Conservation (phyloP, 2,888 invertebrate species). For the Ashinkailepas kermadecensis region DNA sequence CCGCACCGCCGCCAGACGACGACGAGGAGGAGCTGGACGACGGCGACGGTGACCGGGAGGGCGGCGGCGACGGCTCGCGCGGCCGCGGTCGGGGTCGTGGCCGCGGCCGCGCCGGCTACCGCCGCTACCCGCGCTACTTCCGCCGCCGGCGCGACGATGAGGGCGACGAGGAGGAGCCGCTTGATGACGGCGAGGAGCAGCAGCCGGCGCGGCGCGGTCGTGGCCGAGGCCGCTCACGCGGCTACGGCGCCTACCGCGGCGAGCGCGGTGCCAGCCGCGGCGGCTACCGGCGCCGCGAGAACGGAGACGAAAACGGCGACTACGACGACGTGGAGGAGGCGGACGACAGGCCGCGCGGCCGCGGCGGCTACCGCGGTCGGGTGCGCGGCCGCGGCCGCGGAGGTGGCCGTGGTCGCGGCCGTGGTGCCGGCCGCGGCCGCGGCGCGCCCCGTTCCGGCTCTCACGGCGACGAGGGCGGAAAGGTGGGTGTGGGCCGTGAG, state of each 20-base stretch:
- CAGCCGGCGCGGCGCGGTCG: constrained; percentile 26
- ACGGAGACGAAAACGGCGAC: constrained; percentile 1
- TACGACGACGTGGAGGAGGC: neutral
- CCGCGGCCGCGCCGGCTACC: constrained; percentile 43
- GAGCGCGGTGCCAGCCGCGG: constrained; percentile 26
- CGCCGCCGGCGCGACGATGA: constrained; percentile 48
- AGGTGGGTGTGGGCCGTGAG: neutral
- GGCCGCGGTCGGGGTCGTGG: constrained; percentile 35
- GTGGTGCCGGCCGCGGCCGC: constrained; percentile 28
- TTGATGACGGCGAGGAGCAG: constrained; percentile 22
- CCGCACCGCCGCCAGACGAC: constrained; percentile 33
- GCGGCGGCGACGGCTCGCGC: constrained; percentile 31
- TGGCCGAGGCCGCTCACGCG: constrained; percentile 28
- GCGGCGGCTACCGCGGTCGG: constrained; percentile 15
- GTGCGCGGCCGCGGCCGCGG: constrained; percentile 30
- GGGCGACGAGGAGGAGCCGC: constrained; percentile 27
- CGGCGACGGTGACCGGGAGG: constrained; percentile 29
- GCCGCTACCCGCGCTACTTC: constrained; percentile 49
- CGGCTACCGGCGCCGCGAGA: constrained; percentile 11
- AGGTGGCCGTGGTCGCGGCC: constrained; percentile 32
- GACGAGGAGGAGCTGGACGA: constrained; percentile 30
- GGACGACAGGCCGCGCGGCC: constrained; percentile 4
- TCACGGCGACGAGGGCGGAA: neutral
- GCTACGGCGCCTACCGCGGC: constrained; percentile 30
- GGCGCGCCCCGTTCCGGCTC: neutral